Conservation (phyloP, 2,113 vertebrate genomes). For the Sapayoa aenigma region DNA sequence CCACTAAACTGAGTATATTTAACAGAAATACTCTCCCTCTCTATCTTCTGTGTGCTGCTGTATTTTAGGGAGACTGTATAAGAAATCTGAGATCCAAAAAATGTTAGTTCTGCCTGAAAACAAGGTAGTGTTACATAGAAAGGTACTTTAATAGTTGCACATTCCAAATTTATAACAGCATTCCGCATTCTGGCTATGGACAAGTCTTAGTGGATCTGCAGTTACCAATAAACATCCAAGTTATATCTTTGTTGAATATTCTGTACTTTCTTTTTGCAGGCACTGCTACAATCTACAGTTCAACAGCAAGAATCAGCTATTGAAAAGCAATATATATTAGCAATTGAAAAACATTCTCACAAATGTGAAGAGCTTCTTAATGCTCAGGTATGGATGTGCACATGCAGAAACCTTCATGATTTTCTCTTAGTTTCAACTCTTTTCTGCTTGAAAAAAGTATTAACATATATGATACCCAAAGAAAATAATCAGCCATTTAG, state of each 20-base stretch:
- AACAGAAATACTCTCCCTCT: conserved; percentile 55
- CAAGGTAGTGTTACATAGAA: conserved; percentile 22
- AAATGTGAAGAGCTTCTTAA: conserved; percentile 78
- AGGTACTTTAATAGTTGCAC: conserved; percentile 9
- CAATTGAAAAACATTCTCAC: conserved; percentile 76
- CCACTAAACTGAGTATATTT: conserved; percentile 51
- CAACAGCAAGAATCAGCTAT: conserved; percentile 73
- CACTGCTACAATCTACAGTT: conserved; percentile 74
- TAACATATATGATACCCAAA: not conserved
- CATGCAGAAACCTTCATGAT: not conserved
- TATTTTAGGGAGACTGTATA: conserved; percentile 41
- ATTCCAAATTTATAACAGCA: conserved; percentile 1
- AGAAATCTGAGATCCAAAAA: conserved; percentile 48
- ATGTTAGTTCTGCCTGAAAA: conserved; percentile 24
- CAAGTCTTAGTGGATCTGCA: not conserved
- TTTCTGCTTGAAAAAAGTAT: not conserved
- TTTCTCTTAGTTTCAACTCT: not conserved
- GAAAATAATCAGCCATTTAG: not conserved
- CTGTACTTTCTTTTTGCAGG: conserved; percentile 61
- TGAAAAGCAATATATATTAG: conserved; percentile 73
- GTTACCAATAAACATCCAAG: not conserved
- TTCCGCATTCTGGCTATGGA: conserved; percentile 11
- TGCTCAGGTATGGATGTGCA: conserved; percentile 70
- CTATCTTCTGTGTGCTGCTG: conserved; percentile 58
- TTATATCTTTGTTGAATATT: not conserved